A percentile compares a stretch with the other conserved stretches of the same genome.
Evolutionary conservation across 2,888 invertebrate species (phyloP).

Genomic region (Crematogaster levior): DNA sequence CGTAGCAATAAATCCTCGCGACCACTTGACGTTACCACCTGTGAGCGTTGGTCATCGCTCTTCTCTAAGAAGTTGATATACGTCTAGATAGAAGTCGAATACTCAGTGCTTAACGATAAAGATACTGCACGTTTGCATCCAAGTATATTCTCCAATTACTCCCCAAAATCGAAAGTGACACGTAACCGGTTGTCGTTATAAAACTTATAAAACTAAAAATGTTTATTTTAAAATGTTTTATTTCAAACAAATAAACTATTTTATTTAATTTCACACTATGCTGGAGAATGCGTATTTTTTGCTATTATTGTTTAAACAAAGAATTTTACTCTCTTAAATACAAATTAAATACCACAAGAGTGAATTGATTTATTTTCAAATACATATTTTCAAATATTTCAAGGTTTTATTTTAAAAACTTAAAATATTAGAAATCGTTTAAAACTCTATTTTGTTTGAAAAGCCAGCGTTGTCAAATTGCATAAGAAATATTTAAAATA

Average conservation of each 20-base stretch:
- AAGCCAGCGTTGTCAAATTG: neutral
- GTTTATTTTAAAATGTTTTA: neutral
- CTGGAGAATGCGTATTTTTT: too few species aligned
- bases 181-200: neutral
- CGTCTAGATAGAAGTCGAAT: neutral
- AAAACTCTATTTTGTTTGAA: neutral
- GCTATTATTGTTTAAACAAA: too few species aligned
- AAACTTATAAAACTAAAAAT: neutral
- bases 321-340: neutral
- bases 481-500: neutral
- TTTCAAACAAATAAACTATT: neutral
- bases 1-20: conserved; percentile 4
- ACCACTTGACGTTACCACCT: neutral
- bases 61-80: neutral
- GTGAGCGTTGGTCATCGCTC: neutral
- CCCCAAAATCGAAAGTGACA: neutral
- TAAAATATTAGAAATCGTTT: too few species aligned
- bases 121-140: neutral
- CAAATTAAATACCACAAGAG: neutral
- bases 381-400: too few species aligned
- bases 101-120: neutral
- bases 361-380: neutral
- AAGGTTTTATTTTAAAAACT: neutral
- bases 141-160: neutral
- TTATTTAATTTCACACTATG: neutral